Evolutionary conservation across 53 echinoderm and acorn worm species (phyloP), one percentile per base, ranked within the genome.

Genomic region (Pentamera pediparva): DNA sequence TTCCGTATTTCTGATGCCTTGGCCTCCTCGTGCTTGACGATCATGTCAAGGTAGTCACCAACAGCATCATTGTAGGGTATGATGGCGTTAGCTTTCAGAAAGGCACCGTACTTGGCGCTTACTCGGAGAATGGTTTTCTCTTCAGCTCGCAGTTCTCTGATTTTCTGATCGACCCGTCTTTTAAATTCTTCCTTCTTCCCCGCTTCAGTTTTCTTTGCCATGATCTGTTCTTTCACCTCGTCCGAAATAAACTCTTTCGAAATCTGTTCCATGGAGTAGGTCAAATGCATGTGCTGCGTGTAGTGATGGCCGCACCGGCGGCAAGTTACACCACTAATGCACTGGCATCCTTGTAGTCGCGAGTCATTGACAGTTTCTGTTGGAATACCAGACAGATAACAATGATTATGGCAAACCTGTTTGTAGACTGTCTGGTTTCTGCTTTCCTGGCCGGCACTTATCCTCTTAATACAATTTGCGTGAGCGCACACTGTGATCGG

Each of bases 51-150:
- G 31, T 70, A 70, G 48, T 70, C 70, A 24, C 28, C 70, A 49
- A 70, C 50, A 28, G 70, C 70, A 50, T 70, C 70, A 43, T 70
- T 70, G 30, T 70, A 70, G 29, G 70, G 50, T 70, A 48, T 70
- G 50, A 48, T 70, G 49, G 70, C 70, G 15, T 70, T 43, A 17
- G 48, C 48, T 49, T 70, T 70, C 20, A 70, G 70, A 48, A 48
- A 70, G 7, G 70, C 43, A 4, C 48, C 70, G 31, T 25, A 70
- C 11, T 49, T 47, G 50, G 70, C 70, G 70, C 70, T 70, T 21
- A 39, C 36, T 54, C 56, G 53, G 36, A 74, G 33, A 24, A 74
- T 74, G 35, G 3, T 33, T 54, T 33, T 17, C 5, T 74, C 6
- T 20, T 74, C 75, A 13, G 32, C 0, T 29, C 6, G 36, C 37